phyloP scores from a whole-genome alignment of 2,888 invertebrate genomes.

The Resseliella maxima region DNA sequence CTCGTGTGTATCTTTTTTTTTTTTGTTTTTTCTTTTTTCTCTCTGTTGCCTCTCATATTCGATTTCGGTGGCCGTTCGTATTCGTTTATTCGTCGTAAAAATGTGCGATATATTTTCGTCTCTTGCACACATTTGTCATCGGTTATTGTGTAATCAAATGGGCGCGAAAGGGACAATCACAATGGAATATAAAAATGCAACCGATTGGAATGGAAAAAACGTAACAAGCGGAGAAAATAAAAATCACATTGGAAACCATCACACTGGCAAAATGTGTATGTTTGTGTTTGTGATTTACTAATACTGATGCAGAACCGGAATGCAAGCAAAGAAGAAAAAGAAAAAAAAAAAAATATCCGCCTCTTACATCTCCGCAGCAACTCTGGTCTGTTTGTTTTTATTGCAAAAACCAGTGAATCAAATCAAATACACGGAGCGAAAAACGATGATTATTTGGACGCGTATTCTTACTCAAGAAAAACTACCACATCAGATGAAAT shows the following conservation, averaged over 20 bases:
- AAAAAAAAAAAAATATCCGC: slow-evolving; percentile 14
- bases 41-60: too few relatives aligned
- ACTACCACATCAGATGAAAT: too few relatives aligned
- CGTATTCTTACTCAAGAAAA: background rate
- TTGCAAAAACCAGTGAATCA: background rate
- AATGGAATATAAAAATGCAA: slow-evolving; percentile 18
- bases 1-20: too few relatives aligned
- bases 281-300: too few relatives aligned
- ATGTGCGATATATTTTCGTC: slow-evolving; percentile 13
- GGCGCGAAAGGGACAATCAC: background rate
- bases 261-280: background rate
- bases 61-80: background rate
- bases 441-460: background rate
- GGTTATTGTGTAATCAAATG: background rate
- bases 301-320: background rate
- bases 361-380: slow-evolving; percentile 1
- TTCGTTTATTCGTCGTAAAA: slow-evolving; percentile 53
- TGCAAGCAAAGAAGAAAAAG: background rate
- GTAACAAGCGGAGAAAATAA: slow-evolving; percentile 12
- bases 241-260: background rate
- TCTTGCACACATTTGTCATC: slow-evolving; percentile 23
- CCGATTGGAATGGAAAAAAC: slow-evolving; percentile 37
- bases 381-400: background rate
- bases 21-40: background rate
- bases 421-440: slow-evolving; percentile 16